Evolutionary conservation across 2,113 vertebrate genomes (phyloP), one percentile per base, ranked within the genome.

Genomic region (Ptilorrhoa leucosticta): DNA sequence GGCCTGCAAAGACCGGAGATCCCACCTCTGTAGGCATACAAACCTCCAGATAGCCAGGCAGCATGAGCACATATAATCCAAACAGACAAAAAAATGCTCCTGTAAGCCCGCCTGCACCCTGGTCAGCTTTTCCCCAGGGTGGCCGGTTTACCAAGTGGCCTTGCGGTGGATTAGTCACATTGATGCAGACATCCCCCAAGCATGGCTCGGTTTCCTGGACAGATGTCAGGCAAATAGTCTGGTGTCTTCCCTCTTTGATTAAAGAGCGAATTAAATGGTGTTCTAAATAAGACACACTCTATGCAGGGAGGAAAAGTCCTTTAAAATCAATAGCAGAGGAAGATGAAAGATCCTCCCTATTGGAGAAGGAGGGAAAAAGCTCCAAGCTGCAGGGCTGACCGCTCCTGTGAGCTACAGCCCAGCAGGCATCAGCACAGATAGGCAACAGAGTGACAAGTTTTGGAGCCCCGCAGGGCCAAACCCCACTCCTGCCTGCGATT

Each of bases 201-300:
- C 1, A 0, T 5, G 10, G 50, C 42, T 68, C 0, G 2, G 44
- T 76, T 83, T 83, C n/a, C 42, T 60, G 13, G 31, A 39, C n/a
- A 61, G 75, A 35, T 83, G 45, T 71, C 88, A 93, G 35, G 30
- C 28, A 61, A n/a, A 40, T 19, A 63, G 23, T 31, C 56, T 28
- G n/a, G 16, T 58, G 72, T 71, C 35, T 63, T 63, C 50, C 35
- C 26, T 83, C 76, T 79, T 73, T 75, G 71, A 96, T 90, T 75
- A 89, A 76, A 48, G 42, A 70, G 24, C 15, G 31, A 94, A 87
- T 96, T 92, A 97, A 96, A 89, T 21, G 86, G 35, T 54, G 30
- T 78, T 54, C 56, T 89, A 57, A 92, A 85, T 26, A 79, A 90
- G 50, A 90, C 50, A 47, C 33, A 21, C 1, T 20, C 54, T 65